Conservation (phyloP, 2,113 vertebrate species). For the Actenoides hombroni region DNA sequence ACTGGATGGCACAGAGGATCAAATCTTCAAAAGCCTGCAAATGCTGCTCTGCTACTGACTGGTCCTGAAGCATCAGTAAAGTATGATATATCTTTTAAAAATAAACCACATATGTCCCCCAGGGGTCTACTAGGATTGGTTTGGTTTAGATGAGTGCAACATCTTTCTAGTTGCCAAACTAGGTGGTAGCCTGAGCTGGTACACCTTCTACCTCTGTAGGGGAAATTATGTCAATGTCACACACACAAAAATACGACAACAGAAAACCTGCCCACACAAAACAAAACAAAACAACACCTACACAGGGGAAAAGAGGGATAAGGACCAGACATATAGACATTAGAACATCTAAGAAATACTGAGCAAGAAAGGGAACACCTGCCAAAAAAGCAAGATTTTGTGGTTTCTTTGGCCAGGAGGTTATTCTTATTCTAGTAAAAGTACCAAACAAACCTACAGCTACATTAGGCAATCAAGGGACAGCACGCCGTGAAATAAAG, state of each 20-base stretch:
- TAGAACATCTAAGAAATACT: neutral
- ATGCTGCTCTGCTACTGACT: neutral
- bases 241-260: too few species aligned
- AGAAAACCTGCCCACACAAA: neutral
- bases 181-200: neutral
- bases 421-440: neutral
- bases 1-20: neutral
- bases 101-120: accelerated
- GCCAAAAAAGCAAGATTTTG: neutral
- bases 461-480: neutral
- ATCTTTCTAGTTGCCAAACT: neutral
- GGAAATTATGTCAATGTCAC: neutral
- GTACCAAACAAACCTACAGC: accelerated
- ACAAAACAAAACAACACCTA: too few species aligned
- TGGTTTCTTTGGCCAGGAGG: neutral
- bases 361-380: neutral
- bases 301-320: neutral
- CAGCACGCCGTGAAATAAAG: neutral
- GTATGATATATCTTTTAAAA: neutral
- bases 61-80: too few species aligned
- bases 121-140: neutral
- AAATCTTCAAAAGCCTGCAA: neutral
- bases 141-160: neutral
- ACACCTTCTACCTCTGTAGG: neutral
- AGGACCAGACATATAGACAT: neutral